Evolutionary conservation across 2,888 invertebrate genomes (phyloP), one percentile per base, ranked within the genome.

Genomic region (Drosophila borborema): DNA sequence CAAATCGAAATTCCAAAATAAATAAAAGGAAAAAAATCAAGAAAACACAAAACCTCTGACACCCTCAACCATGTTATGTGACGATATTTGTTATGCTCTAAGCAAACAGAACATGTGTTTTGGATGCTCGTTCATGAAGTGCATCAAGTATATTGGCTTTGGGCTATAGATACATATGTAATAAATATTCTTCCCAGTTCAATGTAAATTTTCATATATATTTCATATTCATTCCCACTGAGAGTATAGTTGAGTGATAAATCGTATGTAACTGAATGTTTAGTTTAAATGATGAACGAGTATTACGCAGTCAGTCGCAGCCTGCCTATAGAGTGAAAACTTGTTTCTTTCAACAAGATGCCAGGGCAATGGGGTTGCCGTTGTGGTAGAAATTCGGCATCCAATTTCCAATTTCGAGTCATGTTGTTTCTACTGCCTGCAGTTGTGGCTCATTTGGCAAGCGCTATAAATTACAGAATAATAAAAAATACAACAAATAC

Each of bases 391-490:
- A 36, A 49, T 67, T 49, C 43, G 55, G 34, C 31, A 12, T 54
- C 46, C 40, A 69, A 70, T 70, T 74, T 74, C 64, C 63, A 20
- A 53, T 34, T 43, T 43, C 28, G 38, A 60, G 73, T 72, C 77
- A 70, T 82, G 73, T 72, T 70, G 28, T 64, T 66, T 55, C 49
- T 20, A 43, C 48, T 59, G 51, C 34, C 48, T 41, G 60, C 56
- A 62, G 77, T 81, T 73, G 80, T 43, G 67, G 74, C 60, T 81
- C 80, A 81, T 75, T 88, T 86, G 75, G 71, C 66, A 66, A 77
- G 68, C 36, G 80, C 62, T 74, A 89, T 85, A 85, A 85, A 85
- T 85, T 74, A 89, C 62, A 66, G 58, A 73, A 81, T 68, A 72
- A 78, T 82, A 78, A 31, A 31, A 28, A 12, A 43, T 12, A 20